Evolutionary conservation across 2,888 invertebrate genomes (phyloP), one percentile per base, ranked within the genome.

Genomic region (Liodrosophila aerea): DNA sequence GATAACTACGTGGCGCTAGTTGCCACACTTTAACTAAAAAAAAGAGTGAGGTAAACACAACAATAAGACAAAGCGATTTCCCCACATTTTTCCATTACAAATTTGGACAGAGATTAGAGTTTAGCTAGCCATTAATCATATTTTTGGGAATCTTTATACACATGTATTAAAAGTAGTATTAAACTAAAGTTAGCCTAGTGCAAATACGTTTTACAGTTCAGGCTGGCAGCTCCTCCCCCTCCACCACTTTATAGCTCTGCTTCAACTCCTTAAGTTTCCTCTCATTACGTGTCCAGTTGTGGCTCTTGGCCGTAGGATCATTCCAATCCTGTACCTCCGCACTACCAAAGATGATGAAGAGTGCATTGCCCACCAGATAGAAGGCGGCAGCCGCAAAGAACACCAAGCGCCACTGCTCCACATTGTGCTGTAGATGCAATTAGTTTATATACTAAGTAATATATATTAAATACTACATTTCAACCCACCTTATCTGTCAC

Each of bases 271-370:
- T 22, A n/a, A n/a, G n/a, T 22, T 22, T 22, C n/a, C n/a, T n/a
- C n/a, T n/a, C n/a, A n/a, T n/a, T n/a, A n/a, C n/a, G n/a, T n/a
- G n/a, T n/a, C n/a, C n/a, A n/a, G 22, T 29, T 87, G 87, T 4
- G 86, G 84, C 58, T 88, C 87, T 74, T 75, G 2, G 72, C 45
- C 12, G 73, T 64, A 0, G 92, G 92, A 68, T 93, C 92, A 67
- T 95, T 94, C 96, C 96, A 96, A 1, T 91, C 86, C 85, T 96
- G 96, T 1, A 92, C 90, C 58, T 92, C 91, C 2, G 93, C 93
- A 45, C 92, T 92, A 16, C 93, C 93, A 85, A 94, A 95, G 2
- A 94, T 80, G 1, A 95, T 81, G 86, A 94, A 96, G 75, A 94
- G 91, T 8, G 93, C 88, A 85, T 94, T 94, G 15, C 94, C 93